Evolutionary conservation across 2,797 vertebrate genomes (phyloP).

Genomic region (Crocidura indochinensis): DNA sequence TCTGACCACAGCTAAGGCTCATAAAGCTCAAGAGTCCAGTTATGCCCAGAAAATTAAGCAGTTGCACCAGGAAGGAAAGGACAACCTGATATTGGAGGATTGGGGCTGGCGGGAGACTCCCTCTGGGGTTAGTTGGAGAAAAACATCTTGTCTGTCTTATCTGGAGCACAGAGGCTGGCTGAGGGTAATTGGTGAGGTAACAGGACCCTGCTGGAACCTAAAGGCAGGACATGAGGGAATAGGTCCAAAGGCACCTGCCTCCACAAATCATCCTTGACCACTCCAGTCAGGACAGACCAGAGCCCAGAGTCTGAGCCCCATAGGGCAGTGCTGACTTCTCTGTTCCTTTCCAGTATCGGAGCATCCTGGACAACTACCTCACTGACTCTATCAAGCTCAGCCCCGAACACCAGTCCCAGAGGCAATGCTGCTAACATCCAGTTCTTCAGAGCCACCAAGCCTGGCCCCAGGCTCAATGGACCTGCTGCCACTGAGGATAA

Average conservation of each 20-base stretch:
- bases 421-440: constrained; percentile 87
- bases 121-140: background rate
- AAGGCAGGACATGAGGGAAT: background rate
- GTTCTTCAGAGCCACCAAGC: background rate
- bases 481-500: too few relatives aligned
- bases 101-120: background rate
- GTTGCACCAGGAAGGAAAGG: background rate
- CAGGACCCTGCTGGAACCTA: too few relatives aligned
- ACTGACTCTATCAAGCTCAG: constrained; percentile 92
- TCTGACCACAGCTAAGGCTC: too few relatives aligned
- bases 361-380: constrained; percentile 88
- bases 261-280: background rate
- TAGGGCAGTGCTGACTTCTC: background rate
- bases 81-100: accelerated
- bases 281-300: too few relatives aligned
- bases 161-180: background rate
- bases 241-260: background rate
- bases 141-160: background rate
- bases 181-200: background rate
- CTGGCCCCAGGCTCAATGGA: too few relatives aligned
- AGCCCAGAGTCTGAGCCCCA: too few relatives aligned
- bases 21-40: background rate
- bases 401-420: constrained; percentile 81
- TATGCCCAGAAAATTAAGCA: background rate
- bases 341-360: constrained; percentile 87